Evolutionary conservation across 2,113 vertebrate genomes (phyloP).

Genomic region (Scortum barcoo): DNA sequence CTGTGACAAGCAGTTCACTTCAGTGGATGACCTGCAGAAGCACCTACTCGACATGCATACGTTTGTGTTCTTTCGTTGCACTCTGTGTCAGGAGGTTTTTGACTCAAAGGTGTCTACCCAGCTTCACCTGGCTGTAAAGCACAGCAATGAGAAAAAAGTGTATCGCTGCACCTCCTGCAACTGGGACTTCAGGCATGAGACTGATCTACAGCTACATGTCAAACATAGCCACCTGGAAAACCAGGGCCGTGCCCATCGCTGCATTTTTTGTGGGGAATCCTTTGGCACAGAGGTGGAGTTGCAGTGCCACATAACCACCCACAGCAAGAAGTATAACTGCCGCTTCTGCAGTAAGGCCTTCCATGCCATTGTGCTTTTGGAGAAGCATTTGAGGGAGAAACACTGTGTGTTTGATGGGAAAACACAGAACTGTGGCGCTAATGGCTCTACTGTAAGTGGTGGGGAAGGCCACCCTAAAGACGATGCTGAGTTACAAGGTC

Average conservation of each 20-base stretch:
- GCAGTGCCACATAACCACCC: constrained; percentile 98
- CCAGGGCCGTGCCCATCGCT: constrained; percentile 93
- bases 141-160: constrained; percentile 98
- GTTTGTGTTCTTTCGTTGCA: constrained; percentile 98
- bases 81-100: constrained; percentile 97
- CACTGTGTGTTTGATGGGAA: constrained; percentile 96
- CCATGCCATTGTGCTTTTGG: constrained; percentile 95
- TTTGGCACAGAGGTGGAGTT: constrained; percentile 98
- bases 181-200: constrained; percentile 98
- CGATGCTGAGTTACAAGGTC: constrained; percentile 91
- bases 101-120: constrained; percentile 99
- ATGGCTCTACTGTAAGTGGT: constrained; percentile 86
- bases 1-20: constrained; percentile 99
- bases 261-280: constrained; percentile 98
- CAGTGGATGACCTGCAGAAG: constrained; percentile 98
- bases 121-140: constrained; percentile 97
- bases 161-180: constrained; percentile 97
- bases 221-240: constrained; percentile 98
- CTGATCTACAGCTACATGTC: constrained; percentile 95
- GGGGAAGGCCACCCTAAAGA: constrained; percentile 91
- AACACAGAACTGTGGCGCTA: constrained; percentile 92
- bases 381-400: constrained; percentile 96
- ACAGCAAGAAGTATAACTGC: constrained; percentile 99
- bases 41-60: constrained; percentile 99
- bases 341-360: constrained; percentile 99